Conservation (phyloP, 1,140 invertebrate genomes). For the Anastrepha obliqua region DNA sequence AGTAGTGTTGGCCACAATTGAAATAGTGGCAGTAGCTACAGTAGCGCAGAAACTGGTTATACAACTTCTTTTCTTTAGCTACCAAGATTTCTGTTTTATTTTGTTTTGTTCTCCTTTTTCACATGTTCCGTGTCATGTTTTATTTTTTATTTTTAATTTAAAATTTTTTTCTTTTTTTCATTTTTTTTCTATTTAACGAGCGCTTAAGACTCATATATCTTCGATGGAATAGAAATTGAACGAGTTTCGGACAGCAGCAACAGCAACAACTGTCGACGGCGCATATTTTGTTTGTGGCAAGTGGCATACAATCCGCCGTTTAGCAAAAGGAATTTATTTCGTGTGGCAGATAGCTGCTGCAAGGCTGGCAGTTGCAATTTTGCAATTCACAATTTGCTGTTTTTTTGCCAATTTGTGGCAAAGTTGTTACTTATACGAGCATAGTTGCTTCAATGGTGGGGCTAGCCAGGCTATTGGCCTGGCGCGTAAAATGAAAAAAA, state of each 20-base stretch:
- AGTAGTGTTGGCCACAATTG: constrained; percentile 5
- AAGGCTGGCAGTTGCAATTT: constrained; percentile 22
- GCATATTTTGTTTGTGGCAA: neutral
- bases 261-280: neutral
- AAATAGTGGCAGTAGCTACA: neutral
- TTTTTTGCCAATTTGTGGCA: constrained; percentile 14
- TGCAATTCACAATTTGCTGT: constrained; percentile 20
- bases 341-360: constrained; percentile 2
- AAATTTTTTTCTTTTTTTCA: neutral
- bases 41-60: constrained; percentile 21
- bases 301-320: constrained; percentile 30
- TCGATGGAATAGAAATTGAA: neutral
- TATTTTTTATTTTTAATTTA: neutral
- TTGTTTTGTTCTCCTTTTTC: neutral
- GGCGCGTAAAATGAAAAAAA: constrained; percentile 25
- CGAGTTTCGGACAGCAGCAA: constrained; percentile 36
- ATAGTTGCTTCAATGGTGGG: neutral
- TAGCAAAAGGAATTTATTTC: constrained; percentile 31
- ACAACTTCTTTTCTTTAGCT: constrained; percentile 44
- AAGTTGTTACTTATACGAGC: neutral
- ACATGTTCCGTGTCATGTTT: neutral
- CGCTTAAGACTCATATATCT: neutral
- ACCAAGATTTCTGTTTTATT: neutral
- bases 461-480: constrained; percentile 22
- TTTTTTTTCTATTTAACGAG: neutral